Evolutionary conservation across 2,888 invertebrate genomes (phyloP).

Genomic region (Scrobipalpa atriplicella): DNA sequence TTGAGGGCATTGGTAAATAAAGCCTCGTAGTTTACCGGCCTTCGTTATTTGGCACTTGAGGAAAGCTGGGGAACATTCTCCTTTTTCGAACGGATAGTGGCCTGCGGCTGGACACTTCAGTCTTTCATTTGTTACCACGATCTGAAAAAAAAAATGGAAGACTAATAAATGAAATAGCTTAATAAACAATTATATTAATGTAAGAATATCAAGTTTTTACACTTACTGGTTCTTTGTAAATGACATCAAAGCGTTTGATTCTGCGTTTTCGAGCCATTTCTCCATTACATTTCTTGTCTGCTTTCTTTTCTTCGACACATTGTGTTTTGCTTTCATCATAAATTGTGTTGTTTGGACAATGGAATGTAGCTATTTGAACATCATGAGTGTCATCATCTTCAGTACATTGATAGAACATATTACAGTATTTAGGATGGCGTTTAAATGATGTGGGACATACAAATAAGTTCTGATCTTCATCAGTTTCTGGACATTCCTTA

Average conservation of each 20-base stretch:
- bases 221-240: conserved; percentile 83
- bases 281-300: conserved; percentile 81
- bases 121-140: conserved; percentile 80
- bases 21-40: conserved; percentile 83
- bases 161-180: too few species aligned
- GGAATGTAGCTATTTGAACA: conserved; percentile 88
- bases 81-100: conserved; percentile 85
- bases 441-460: conserved; percentile 93
- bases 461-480: conserved; percentile 87
- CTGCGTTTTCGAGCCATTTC: conserved; percentile 79
- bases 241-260: conserved; percentile 77
- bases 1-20: conserved; percentile 89
- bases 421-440: conserved; percentile 92
- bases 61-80: conserved; percentile 87
- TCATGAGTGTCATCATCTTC: conserved; percentile 85
- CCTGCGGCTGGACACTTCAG: conserved; percentile 87
- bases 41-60: conserved; percentile 85
- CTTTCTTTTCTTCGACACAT: conserved; percentile 86
- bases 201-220: neutral
- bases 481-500: conserved; percentile 80
- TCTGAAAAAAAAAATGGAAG: conserved; percentile 77
- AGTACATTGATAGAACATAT: conserved; percentile 92
- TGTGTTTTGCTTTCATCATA: conserved; percentile 88
- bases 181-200: too few species aligned
- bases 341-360: conserved; percentile 89